Percentiles rank a stretch among this genome's conserved stretches.
Evolutionary conservation across 1,140 invertebrate species (phyloP).

Genomic region (Eciton burchellii): DNA sequence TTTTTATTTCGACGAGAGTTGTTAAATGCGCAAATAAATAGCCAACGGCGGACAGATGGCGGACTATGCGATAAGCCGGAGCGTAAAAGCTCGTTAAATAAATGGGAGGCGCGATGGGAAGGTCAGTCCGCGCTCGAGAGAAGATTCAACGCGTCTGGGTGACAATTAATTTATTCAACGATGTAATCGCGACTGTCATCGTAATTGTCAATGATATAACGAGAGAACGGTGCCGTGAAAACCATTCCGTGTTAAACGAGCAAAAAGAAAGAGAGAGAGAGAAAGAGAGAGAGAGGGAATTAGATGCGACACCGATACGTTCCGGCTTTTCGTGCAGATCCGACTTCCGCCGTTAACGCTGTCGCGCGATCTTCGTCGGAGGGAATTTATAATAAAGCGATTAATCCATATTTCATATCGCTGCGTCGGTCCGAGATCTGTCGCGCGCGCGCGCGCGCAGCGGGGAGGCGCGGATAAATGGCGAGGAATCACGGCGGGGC

Average conservation of each 20-base stretch:
- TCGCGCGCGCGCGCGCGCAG: neutral
- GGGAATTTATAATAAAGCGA: slow-evolving; percentile 57
- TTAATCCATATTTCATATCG: slow-evolving; percentile 60
- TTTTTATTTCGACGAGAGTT: slow-evolving; percentile 44
- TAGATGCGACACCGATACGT: neutral
- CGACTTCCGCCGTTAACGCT: neutral
- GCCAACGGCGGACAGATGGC: slow-evolving; percentile 27
- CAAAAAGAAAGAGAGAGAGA: neutral
- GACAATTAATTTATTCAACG: slow-evolving; percentile 30
- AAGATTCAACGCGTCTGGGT: slow-evolving; percentile 21
- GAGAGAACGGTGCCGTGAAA: neutral
- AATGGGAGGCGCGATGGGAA: slow-evolving; percentile 16
- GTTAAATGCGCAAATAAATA: slow-evolving; percentile 46
- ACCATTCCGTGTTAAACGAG: neutral
- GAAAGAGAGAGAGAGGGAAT: neutral
- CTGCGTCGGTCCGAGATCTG: slow-evolving; percentile 26
- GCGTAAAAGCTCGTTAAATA: slow-evolving; percentile 42
- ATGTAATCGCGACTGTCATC: slow-evolving; percentile 18
- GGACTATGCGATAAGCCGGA: slow-evolving; percentile 7
- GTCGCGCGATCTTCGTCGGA: slow-evolving; percentile 40
- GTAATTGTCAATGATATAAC: slow-evolving; percentile 5
- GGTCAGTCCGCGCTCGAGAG: neutral
- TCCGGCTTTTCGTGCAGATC: neutral
- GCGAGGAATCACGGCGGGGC: slow-evolving; percentile 31
- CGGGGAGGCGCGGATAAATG: too few species aligned